phyloP scores from a whole-genome alignment of 2,113 vertebrate genomes.

The Nothoprocta perdicaria region DNA sequence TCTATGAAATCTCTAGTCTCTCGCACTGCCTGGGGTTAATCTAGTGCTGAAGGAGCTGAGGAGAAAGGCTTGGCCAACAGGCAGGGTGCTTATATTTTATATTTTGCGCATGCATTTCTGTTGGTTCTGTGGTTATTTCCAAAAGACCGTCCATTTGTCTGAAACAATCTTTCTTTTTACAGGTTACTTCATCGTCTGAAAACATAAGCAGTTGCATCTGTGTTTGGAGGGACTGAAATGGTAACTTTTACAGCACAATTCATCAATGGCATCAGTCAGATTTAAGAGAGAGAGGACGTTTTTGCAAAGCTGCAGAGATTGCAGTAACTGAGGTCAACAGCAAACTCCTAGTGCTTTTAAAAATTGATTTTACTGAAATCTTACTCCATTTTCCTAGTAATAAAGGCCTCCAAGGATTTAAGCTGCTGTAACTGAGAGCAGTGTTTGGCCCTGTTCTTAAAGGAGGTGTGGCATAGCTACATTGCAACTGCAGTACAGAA shows the following conservation, averaged over 20 bases:
- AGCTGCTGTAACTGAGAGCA: constrained; percentile 61
- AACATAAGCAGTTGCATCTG: constrained; percentile 46
- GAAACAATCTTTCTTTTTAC: constrained; percentile 34
- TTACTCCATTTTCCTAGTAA: constrained; percentile 73
- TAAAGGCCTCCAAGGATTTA: constrained; percentile 65
- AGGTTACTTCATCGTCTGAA: constrained; percentile 16
- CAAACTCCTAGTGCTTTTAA: constrained; percentile 75
- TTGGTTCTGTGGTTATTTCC: not conserved
- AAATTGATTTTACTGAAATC: constrained; percentile 80
- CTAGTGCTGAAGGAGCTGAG: not conserved
- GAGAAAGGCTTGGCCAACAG: not conserved
- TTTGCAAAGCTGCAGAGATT: constrained; percentile 73
- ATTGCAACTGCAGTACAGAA: constrained; percentile 50
- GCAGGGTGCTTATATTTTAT: not conserved
- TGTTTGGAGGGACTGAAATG: not conserved
- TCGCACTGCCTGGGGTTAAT: not conserved
- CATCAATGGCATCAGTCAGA: constrained; percentile 67
- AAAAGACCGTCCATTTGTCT: constrained; percentile 15
- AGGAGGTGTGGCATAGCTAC: constrained; percentile 45
- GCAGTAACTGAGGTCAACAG: constrained; percentile 73
- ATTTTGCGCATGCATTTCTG: not conserved
- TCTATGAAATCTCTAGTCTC: not conserved
- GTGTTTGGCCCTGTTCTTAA: constrained; percentile 43
- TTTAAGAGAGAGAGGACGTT: constrained; percentile 64
- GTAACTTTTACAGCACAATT: constrained; percentile 74